Evolutionary conservation across 2,797 vertebrate species (phyloP).

Genomic region (Podarcis siculus): DNA sequence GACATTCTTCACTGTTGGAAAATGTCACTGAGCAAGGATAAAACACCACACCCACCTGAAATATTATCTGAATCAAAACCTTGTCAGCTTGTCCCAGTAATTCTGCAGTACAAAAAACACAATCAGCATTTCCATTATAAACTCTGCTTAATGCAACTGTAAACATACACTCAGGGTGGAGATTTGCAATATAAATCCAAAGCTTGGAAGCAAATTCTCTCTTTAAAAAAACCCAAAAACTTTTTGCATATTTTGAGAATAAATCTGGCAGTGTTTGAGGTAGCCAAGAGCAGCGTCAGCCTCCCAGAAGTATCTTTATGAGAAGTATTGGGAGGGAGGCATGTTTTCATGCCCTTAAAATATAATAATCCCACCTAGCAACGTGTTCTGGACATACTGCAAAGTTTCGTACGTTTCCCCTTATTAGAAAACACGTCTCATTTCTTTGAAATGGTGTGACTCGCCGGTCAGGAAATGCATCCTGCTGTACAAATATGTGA

Average conservation of each 20-base stretch:
- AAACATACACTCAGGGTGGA: constrained; percentile 54
- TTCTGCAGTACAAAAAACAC: constrained; percentile 35
- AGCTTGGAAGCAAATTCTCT: constrained; percentile 53
- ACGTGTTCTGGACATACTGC: background rate
- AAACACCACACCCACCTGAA: background rate
- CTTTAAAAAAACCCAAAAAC: constrained; percentile 6
- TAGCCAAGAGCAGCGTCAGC: constrained; percentile 40
- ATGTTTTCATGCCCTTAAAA: background rate
- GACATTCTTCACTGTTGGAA: constrained; percentile 6
- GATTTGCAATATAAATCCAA: constrained; percentile 57
- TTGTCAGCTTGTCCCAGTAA: constrained; percentile 28
- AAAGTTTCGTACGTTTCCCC: background rate
- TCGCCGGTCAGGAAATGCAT: background rate
- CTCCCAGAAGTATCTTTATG: constrained; percentile 45
- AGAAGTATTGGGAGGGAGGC: constrained; percentile 26
- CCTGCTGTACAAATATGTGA: background rate
- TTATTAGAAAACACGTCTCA: background rate
- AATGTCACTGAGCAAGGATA: background rate
- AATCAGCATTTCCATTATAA: constrained; percentile 46
- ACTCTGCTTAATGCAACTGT: constrained; percentile 45
- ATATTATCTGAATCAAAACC: background rate
- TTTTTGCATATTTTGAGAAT: constrained; percentile 54
- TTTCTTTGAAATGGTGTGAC: background rate
- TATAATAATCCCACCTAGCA: background rate
- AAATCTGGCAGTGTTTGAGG: constrained; percentile 62